Evolutionary conservation across 2,113 vertebrate genomes (phyloP), one percentile per base, ranked within the genome.

Genomic region (Nibea albiflora): DNA sequence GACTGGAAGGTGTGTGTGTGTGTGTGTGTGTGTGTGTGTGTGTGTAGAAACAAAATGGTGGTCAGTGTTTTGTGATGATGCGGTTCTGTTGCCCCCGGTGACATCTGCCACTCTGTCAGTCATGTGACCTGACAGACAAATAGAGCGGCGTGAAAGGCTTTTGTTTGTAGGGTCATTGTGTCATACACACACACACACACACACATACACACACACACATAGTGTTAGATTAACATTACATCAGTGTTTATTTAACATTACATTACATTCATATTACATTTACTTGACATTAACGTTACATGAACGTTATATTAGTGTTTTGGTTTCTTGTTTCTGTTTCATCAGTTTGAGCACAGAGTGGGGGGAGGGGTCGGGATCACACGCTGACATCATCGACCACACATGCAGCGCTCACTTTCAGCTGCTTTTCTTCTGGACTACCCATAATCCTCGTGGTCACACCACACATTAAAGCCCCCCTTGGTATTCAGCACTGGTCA

Each of bases 401-500:
- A 98, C 97, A 99, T 93, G 94, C 94, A 95, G 96, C 94, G 92
- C 94, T 95, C 96, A 97, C 96, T 95, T 91, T 88, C 87, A 83
- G 82, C 85, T 86, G 35, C 35, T 39, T 39, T 39, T 39, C 35
- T 35, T 35, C 95, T 96, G 95, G 97, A 96, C 96, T 96, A 93
- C 95, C 86, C 95, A 95, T 96, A 97, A 96, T 96, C 96, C 96
- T 95, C 95, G 95, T 94, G 96, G 97, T 98, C 97, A 97, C 97
- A 97, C 97, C 97, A 98, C 97, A 96, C 97, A 96, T 90, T 91
- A 91, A 93, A 97, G 97, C 97, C 96, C 97, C 91, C 70, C 73
- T 98, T 97, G 97, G 97, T 98, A 98, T 98, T 98, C 96, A 97
- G 96, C 96, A 96, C 96, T 96, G 96, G 97, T 97, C 97, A 97